Base-by-base conservation (phyloP, 2,797 vertebrate species). In the Mus spretus region DNA sequence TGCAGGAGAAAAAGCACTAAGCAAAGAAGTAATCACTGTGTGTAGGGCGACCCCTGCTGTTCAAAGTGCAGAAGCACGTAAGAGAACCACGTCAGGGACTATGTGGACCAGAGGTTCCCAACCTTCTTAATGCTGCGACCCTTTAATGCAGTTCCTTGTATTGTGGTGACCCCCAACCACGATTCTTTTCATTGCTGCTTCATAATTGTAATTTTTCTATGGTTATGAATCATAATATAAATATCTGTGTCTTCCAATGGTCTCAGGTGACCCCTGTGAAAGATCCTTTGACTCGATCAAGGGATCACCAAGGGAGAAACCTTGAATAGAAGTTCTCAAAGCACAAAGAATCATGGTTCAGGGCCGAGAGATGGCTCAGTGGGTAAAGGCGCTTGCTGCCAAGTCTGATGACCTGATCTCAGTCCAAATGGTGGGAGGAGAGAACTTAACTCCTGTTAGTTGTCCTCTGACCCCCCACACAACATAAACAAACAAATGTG, bases 11-110 rank as follows among this genome's bases (percentile, higher is more conserved):
- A 75, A 65, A n/a, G 22, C 22, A 6, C 7, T 5, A 53, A 67
- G 37, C 50, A 87, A 9, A 4, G 26, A 72, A 65, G 31, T 17
- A 10, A 75, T 82, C 34, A 1, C 61, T 34, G 63, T 53, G 95
- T 78, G 61, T 88, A 74, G 92, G 67, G 86, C 3, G 78, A 55
- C 94, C 93, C 86, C 95, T 97, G 91, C 89, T 94, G 97, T 78
- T 90, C 79, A 82, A 1, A 20, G 61, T 40, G 14, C 22, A 78
- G 72, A 95, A 50, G 57, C 15, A 11, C 2, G 1, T 26, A n/a
- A 40, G 86, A 24, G 74, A 82, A 24, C 14, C 0, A 31, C 11
- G n/a, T 11, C 12, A 6, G 50, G n/a, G 14, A 55, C 50, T 14
- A 0, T 40, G 11, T 40, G 85, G n/a, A 22, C 17, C 61, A 20